Conservation (phyloP, 2,888 invertebrate species). For the Monoplex corrugatus region DNA sequence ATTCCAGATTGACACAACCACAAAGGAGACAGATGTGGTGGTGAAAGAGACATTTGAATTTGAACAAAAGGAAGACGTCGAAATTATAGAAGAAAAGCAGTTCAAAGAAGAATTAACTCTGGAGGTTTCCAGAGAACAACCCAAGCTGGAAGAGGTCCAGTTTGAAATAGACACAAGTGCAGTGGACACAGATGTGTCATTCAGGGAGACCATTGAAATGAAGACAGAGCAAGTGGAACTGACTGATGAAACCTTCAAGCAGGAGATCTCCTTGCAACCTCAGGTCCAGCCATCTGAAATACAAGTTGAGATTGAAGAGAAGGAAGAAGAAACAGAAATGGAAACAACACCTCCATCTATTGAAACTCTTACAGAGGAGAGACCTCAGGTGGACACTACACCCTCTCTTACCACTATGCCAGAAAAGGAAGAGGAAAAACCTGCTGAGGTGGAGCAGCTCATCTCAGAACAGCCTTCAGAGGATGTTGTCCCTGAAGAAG, state of each 20-base stretch:
- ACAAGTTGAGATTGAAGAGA: conserved; percentile 48
- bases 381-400: conserved; percentile 51
- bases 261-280: conserved; percentile 28
- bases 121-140: conserved; percentile 52
- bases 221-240: conserved; percentile 30
- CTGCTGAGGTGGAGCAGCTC: conserved; percentile 42
- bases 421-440: conserved; percentile 22
- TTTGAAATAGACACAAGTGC: conserved; percentile 43
- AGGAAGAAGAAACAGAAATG: conserved; percentile 52
- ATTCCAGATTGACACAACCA: conserved; percentile 39
- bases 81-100: conserved; percentile 12
- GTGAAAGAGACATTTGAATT: conserved; percentile 53
- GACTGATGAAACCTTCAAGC: conserved; percentile 20
- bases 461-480: conserved; percentile 42
- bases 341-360: conserved; percentile 49
- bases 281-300: conserved; percentile 39
- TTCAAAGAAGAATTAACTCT: conserved; percentile 39
- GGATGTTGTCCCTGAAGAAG: conserved; percentile 29
- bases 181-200: conserved; percentile 49
- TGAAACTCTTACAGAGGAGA: conserved; percentile 51
- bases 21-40: conserved; percentile 44
- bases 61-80: conserved; percentile 49
- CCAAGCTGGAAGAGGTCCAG: conserved; percentile 54
- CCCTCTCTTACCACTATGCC: conserved; percentile 37
- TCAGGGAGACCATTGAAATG: conserved; percentile 52